Evolutionary conservation across 1,140 invertebrate species (phyloP).

Genomic region (Trachymyrmex septentrionalis): DNA sequence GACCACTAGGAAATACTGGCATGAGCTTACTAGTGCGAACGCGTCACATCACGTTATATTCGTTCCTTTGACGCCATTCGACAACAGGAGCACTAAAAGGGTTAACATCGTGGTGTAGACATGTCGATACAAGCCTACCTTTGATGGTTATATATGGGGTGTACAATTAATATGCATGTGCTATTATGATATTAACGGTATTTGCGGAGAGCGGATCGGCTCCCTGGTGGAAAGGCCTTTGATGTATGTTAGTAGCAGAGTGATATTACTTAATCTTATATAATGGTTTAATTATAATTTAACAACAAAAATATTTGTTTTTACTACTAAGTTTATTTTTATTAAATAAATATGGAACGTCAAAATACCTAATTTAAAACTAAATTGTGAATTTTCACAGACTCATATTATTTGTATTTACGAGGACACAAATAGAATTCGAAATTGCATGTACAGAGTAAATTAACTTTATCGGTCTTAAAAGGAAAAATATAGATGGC

Average conservation of each 20-base stretch:
- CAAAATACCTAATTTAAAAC: not conserved
- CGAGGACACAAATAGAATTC: not conserved
- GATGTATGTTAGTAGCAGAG: not conserved
- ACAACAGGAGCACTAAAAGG: constrained; percentile 35
- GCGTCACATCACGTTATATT: constrained; percentile 50
- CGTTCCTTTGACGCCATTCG: constrained; percentile 48
- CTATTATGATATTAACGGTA: constrained; percentile 60
- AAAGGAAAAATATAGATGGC: not conserved
- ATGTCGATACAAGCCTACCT: constrained; percentile 58
- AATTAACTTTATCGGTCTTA: not conserved
- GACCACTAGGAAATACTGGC: not conserved
- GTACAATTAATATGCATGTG: constrained; percentile 40
- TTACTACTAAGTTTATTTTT: not conserved
- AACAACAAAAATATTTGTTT: not conserved
- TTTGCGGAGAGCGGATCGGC: constrained; percentile 32
- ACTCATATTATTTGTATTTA: not conserved
- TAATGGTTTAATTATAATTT: constrained; percentile 22
- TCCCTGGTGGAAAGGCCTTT: constrained; percentile 31
- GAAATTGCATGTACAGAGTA: not conserved
- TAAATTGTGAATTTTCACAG: not conserved
- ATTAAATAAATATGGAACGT: not conserved
- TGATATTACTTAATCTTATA: constrained; percentile 28
- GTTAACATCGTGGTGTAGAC: constrained; percentile 41
- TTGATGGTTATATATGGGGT: constrained; percentile 41
- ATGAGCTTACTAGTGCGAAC: not conserved